Conservation (phyloP, 53 echinoderm and acorn worm species). For the Hippasteria phrygiana region DNA sequence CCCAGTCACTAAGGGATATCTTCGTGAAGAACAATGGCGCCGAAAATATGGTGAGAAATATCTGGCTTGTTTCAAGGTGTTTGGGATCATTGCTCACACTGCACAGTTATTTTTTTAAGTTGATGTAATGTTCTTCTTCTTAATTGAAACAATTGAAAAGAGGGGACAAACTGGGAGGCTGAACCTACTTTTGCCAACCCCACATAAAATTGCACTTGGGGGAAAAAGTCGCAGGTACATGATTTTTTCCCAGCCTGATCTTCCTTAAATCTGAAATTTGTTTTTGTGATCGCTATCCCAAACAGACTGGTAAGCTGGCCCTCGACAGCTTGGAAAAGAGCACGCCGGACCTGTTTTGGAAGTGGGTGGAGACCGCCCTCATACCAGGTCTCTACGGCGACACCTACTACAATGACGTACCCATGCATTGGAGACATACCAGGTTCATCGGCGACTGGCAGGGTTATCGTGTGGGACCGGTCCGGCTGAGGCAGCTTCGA, state of each 20-base stretch:
- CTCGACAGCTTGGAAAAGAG: slow-evolving; percentile 60
- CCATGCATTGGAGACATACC: slow-evolving; percentile 76
- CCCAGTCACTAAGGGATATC: slow-evolving; percentile 71
- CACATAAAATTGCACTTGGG: too few relatives aligned
- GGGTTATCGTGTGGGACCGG: slow-evolving; percentile 80
- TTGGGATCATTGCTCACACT: too few relatives aligned
- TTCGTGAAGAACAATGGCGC: slow-evolving; percentile 68
- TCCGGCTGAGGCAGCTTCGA: slow-evolving; percentile 78
- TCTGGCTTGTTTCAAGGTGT: not conserved
- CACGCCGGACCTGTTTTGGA: slow-evolving; percentile 75
- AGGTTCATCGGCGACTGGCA: slow-evolving; percentile 74
- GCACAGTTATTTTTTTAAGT: too few relatives aligned
- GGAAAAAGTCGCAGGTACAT: too few relatives aligned
- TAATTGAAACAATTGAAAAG: too few relatives aligned
- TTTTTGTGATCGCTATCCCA: too few relatives aligned
- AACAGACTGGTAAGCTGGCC: slow-evolving; percentile 23
- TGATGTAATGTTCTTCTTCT: too few relatives aligned
- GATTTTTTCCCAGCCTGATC: too few relatives aligned
- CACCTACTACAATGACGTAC: slow-evolving; percentile 73
- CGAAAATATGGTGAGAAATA: slow-evolving; percentile 37
- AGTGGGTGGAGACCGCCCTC: slow-evolving; percentile 75
- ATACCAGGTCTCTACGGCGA: slow-evolving; percentile 79
- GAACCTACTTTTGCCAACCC: too few relatives aligned
- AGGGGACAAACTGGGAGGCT: too few relatives aligned
- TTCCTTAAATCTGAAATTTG: too few relatives aligned